Evolutionary conservation across 2,113 vertebrate genomes (phyloP), one percentile per base, ranked within the genome.

Genomic region (Colius striatus): DNA sequence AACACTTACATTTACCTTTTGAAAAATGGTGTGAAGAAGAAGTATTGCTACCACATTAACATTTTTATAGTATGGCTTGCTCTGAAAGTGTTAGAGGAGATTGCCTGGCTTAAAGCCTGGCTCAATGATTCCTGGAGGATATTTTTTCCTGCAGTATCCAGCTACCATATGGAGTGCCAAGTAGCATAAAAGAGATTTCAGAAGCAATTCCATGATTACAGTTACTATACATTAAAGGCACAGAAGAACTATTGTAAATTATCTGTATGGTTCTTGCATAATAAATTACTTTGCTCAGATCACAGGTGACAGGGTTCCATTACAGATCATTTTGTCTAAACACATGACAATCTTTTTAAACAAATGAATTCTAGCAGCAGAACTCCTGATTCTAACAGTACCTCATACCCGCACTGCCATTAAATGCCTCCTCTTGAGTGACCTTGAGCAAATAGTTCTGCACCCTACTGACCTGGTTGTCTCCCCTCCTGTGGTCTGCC

Each of bases 1-100:
- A 92, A 86, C 74, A 84, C 60, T 90, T 89, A 90, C 26, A 5
- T 86, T 95, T 95, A 96, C 91, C 86, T 93, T 90, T 93, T 81
- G 91, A 97, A 96, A 97, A 93, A 95, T 34, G 74, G 73, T 94
- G 58, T 85, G 83, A 95, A 81, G 67, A 95, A 94, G 95, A 96
- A 94, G 94, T 68, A 97, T 91, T 92, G 90, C 71, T 8, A 16
- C 73, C 77, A 45, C 79, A 97, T 97, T 97, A 97, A 96, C 94
- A 96, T 97, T 97, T 98, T 97, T 96, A 97, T 97, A 96, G 95
- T 96, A 95, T 86, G 72, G 41, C 72, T 93, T 95, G 58, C 94
- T 95, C 96, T 97, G 85, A 96, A 97, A 96, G 85, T 89, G 89
- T 93, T 97, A 97, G 96, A 97, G 91, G 96, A 97, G 97, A 97